phyloP scores from a whole-genome alignment of 2,797 vertebrate species.

The Holocentrus rufus region DNA sequence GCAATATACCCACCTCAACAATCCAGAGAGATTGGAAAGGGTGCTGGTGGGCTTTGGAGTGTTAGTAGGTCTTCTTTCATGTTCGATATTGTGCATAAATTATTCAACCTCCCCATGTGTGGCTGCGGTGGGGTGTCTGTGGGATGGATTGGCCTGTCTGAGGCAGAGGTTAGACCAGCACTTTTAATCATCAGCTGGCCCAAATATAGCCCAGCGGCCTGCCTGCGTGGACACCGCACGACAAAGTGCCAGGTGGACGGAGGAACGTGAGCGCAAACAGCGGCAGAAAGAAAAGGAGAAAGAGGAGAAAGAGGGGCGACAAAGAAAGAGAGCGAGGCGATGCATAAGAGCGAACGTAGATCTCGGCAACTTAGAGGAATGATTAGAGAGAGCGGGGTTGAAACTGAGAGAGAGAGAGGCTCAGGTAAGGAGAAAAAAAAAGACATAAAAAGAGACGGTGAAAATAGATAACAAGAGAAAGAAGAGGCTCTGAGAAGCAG shows the following conservation, averaged over 20 bases:
- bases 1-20: constrained; percentile 56
- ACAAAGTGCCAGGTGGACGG: constrained; percentile 57
- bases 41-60: constrained; percentile 70
- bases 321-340: constrained; percentile 12
- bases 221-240: constrained; percentile 55
- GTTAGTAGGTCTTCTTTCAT: constrained; percentile 85
- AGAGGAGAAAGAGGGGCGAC: constrained; percentile 12
- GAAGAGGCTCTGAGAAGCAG: constrained; percentile 31
- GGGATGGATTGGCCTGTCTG: constrained; percentile 87
- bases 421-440: constrained; percentile 28
- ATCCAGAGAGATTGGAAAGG: constrained; percentile 65
- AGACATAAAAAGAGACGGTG: constrained; percentile 22
- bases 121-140: constrained; percentile 79
- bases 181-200: constrained; percentile 85
- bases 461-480: constrained; percentile 24
- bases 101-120: constrained; percentile 82
- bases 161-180: constrained; percentile 81
- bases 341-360: constrained; percentile 41
- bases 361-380: constrained; percentile 28
- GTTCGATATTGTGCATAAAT: constrained; percentile 88
- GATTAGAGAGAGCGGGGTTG: constrained; percentile 18
- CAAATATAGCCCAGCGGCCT: constrained; percentile 82
- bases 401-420: constrained; percentile 10
- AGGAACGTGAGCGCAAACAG: constrained; percentile 46
- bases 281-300: constrained; percentile 22